Base-by-base conservation (phyloP, 2,888 invertebrate genomes). In the Schrankia costaestrigalis region DNA sequence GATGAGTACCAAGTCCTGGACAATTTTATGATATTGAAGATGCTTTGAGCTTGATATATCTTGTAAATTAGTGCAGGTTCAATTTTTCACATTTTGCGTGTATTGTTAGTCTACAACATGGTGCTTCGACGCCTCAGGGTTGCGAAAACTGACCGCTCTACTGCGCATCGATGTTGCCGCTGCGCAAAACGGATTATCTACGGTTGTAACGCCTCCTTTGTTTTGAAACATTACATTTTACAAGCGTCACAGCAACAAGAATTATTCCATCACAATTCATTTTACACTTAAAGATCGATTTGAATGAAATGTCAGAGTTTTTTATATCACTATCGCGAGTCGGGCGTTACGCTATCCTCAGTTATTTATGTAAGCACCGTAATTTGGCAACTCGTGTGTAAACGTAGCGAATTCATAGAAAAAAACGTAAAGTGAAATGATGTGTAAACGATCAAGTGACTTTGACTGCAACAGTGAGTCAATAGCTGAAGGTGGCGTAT, bases 131-230 rank as follows among this genome's bases (percentile, higher is more conserved):
- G 56, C 46, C 55, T 59, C 26, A 28, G 40, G 46, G 62, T 82
- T 82, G 72, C 78, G 76, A 78, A 78, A 81, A 72, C 57, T 55
- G 59, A 53, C 41, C 76, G 79, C 77, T 77, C 75, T 73, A 70
- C 66, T 79, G 77, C 71, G 65, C 75, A 75, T 74, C 67, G 62
- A 69, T 71, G 69, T 73, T 76, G 72, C 67, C 53, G 56, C 62
- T 53, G 63, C 60, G 59, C 62, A 61, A 65, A 76, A 69, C 58
- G 56, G 62, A 74, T 76, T 77, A 72, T 69, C 69, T 48, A 67
- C 65, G 69, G 65, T 66, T 42, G 65, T 65, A 67, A 61, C 58
- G 56, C 52, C 61, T 57, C 44, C 42, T 58, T 43, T 38, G 48
- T 64, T 57, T 62, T 47, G 58, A 58, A 68, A 65, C 39, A 33